Percentiles rank a stretch among this genome's conserved stretches.
phyloP scores from a whole-genome alignment of 2,888 invertebrate genomes.

The Hybos culiciformis region DNA sequence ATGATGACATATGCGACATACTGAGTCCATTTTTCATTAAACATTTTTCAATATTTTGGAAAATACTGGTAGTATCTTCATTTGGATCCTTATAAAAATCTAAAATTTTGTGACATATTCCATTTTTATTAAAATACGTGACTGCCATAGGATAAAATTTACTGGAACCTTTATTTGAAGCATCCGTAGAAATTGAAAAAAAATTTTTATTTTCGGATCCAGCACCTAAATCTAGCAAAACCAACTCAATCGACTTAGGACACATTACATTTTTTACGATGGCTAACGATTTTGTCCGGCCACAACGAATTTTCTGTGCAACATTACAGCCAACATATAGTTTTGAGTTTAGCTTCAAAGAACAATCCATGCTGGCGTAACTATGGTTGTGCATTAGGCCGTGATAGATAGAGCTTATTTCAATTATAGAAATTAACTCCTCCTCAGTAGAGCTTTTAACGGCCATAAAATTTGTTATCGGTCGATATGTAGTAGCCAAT shows the following conservation, averaged over 20 bases:
- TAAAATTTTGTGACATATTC: slow-evolving; percentile 3
- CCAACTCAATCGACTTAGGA: not conserved
- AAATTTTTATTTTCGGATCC: not conserved
- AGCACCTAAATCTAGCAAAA: not conserved
- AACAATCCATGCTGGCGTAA: too few species aligned
- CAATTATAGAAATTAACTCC: too few species aligned
- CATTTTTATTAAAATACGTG: slow-evolving; percentile 1
- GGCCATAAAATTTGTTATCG: too few species aligned
- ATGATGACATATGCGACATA: slow-evolving; percentile 1
- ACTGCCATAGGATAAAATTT: slow-evolving; percentile 3
- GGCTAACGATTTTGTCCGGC: not conserved
- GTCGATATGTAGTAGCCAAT: too few species aligned
- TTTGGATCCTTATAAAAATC: slow-evolving; percentile 3
- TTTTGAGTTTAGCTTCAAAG: too few species aligned
- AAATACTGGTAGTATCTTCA: slow-evolving; percentile 1
- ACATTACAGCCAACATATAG: too few species aligned
- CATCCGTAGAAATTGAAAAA: not conserved
- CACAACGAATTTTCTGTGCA: not conserved
- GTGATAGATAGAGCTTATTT: slow-evolving; percentile 50
- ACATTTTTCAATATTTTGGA: slow-evolving; percentile 1
- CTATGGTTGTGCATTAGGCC: too few species aligned
- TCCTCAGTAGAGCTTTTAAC: too few species aligned
- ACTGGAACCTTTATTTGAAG: slow-evolving; percentile 1
- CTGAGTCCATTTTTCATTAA: not conserved
- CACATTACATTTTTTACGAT: not conserved